Evolutionary conservation across 1,140 invertebrate species (phyloP).

Genomic region (Phenacoccus solenopsis): DNA sequence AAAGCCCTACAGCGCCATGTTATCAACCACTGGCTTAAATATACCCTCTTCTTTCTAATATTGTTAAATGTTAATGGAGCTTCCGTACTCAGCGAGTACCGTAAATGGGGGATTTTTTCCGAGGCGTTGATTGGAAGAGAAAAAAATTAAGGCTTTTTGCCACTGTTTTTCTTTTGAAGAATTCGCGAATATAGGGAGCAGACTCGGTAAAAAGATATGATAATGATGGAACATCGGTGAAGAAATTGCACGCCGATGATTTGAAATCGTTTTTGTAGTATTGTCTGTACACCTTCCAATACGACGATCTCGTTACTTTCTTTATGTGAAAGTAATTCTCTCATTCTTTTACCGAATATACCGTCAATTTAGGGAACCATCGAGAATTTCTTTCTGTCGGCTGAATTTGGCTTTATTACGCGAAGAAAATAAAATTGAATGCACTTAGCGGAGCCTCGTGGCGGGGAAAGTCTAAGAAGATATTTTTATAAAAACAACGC

Average conservation of each 20-base stretch:
- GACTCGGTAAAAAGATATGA: not conserved
- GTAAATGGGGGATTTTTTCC: not conserved
- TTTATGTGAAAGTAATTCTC: too few relatives aligned
- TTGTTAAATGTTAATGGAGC: not conserved
- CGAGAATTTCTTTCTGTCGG: too few relatives aligned
- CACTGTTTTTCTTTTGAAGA: not conserved
- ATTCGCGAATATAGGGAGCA: not conserved
- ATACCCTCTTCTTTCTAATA: not conserved
- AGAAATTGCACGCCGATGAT: not conserved
- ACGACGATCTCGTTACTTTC: too few relatives aligned
- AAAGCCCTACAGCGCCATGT: not conserved
- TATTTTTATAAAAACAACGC: too few relatives aligned
- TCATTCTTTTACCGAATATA: too few relatives aligned
- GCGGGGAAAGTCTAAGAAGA: too few relatives aligned
- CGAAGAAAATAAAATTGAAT: too few relatives aligned
- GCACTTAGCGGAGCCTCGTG: too few relatives aligned
- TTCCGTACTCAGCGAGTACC: not conserved
- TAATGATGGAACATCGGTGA: not conserved
- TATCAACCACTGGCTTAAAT: conserved; percentile 1
- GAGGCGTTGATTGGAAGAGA: not conserved
- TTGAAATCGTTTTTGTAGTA: not conserved
- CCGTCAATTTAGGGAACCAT: too few relatives aligned
- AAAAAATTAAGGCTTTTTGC: not conserved
- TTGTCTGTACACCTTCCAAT: too few relatives aligned
- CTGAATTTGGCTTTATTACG: too few relatives aligned